Base-by-base conservation (phyloP, 2,797 vertebrate genomes). In the Echeneis naucrates region DNA sequence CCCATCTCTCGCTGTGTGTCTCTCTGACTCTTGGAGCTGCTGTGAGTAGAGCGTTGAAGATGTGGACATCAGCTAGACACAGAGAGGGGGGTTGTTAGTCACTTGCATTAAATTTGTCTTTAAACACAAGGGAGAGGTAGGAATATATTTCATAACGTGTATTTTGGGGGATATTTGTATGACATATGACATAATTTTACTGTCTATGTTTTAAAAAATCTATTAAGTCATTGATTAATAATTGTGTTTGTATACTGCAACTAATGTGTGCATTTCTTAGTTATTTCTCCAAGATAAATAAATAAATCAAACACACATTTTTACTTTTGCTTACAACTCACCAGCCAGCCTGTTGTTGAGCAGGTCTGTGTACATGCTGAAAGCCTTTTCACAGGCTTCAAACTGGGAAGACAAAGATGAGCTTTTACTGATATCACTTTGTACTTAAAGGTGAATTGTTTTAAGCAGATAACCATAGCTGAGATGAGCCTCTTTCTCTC, bases 11-110 rank as follows among this genome's bases (percentile, higher is more conserved):
- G 0, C 8, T 4, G 56, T 84, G 92, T 45, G 66, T 95, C 0
- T 94, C 93, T 82, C 83, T 84, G 3, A 91, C 30, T 0, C 89
- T 60, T 0, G 92, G 87, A 75, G 88, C 93, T 6, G 95, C 96
- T 37, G 69, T 52, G 63, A 99, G 95, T 82, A 99, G 81, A 0
- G 96, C 94, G 17, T 96, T 98, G 92, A 98, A 99, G 51, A 94
- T 94, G 74, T 96, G 82, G 35, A 99, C 93, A 26, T 99, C 96
- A 45, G 93, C 98, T 99, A 77, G 12, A 88, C 87, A 59, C 24
- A 82, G 4, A 73, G 24, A 5, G 23, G 17, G 8, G 8, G 17
- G 6, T 42, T 65, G 23, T 50, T 2, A 35, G 24, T 16, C 17
- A 21, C 9, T 33, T 33, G 9, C 33, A 33, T 33, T 33, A 32